Evolutionary conservation across 2,797 vertebrate species (phyloP).

Genomic region (Bufotes viridis): DNA sequence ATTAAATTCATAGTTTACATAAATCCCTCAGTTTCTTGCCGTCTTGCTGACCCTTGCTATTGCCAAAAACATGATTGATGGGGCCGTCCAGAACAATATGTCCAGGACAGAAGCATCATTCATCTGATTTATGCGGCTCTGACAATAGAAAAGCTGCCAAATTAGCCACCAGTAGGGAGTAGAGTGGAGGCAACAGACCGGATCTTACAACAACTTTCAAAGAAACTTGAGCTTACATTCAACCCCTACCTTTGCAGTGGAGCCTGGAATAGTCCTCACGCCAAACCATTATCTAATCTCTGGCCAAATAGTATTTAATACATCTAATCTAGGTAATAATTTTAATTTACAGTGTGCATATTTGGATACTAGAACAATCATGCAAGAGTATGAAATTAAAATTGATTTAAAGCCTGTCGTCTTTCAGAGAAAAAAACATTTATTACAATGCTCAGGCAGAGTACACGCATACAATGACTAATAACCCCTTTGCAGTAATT

Average conservation of each 20-base stretch:
- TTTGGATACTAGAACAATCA: background rate
- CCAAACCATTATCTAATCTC: slow-evolving; percentile 33
- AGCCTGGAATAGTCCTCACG: background rate
- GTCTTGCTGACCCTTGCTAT: background rate
- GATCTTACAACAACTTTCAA: slow-evolving; percentile 52
- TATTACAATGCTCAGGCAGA: background rate
- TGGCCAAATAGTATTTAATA: slow-evolving; percentile 6
- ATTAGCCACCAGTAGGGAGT: slow-evolving; percentile 51
- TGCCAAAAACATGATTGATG: slow-evolving; percentile 60
- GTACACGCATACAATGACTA: background rate
- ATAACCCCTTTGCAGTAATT: background rate
- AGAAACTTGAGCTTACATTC: slow-evolving; percentile 26
- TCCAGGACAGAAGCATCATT: slow-evolving; percentile 45
- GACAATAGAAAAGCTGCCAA: slow-evolving; percentile 51
- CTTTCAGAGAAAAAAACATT: background rate
- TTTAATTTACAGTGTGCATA: slow-evolving; percentile 3
- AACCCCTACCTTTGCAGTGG: background rate
- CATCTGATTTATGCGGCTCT: slow-evolving; percentile 38
- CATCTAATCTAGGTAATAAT: slow-evolving; percentile 23
- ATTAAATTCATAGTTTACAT: slow-evolving; percentile 28
- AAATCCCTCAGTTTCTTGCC: slow-evolving; percentile 36
- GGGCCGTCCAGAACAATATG: slow-evolving; percentile 39
- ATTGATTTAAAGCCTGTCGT: background rate
- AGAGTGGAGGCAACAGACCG: slow-evolving; percentile 50
- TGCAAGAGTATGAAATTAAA: background rate